These are phyloP conservation scores for Pseudomyrmex sp. DNA, from an alignment of 1,140 invertebrate genomes.

Conservation along the genomic window DNA sequence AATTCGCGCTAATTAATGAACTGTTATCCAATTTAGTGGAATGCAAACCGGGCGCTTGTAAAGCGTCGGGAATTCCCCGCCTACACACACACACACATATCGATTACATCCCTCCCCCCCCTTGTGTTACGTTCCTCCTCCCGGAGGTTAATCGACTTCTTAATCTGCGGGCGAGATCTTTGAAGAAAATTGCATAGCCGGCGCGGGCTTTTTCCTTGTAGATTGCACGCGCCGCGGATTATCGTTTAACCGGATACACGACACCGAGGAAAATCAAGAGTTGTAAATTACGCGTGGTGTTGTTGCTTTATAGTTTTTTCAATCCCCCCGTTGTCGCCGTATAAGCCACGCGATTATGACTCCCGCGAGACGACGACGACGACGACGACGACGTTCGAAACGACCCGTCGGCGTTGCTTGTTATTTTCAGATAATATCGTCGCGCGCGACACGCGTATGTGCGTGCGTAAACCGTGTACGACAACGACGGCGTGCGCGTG, in stretches of 20 bases:
- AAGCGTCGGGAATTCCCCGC: background rate
- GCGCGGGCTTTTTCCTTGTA: constrained; percentile 9
- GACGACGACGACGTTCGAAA: constrained; percentile 1
- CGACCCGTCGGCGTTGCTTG: constrained; percentile 32
- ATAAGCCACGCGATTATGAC: constrained; percentile 26
- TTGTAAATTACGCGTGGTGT: constrained; percentile 46
- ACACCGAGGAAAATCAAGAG: constrained; percentile 36
- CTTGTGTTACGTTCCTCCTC: no score
- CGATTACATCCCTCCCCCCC: background rate
- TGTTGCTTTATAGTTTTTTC: constrained; percentile 51
- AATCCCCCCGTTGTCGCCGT: background rate
- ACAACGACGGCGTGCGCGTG: background rate
- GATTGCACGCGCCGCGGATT: constrained; percentile 43
- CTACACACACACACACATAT: background rate
- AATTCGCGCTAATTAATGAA: constrained; percentile 17
- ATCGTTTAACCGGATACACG: constrained; percentile 43
- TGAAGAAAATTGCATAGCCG: constrained; percentile 43
- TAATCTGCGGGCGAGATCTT: constrained; percentile 43
- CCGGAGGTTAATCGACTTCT: constrained; percentile 16
- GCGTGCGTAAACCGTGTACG: constrained; percentile 1
- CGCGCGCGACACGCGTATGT: constrained; percentile 32
- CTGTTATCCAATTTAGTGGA: constrained; percentile 11
- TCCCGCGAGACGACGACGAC: constrained; percentile 30
- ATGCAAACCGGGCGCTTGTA: background rate
- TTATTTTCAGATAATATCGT: constrained; percentile 55